Conservation (phyloP, 2,888 invertebrate genomes). For the Agrilus cyanescens region DNA sequence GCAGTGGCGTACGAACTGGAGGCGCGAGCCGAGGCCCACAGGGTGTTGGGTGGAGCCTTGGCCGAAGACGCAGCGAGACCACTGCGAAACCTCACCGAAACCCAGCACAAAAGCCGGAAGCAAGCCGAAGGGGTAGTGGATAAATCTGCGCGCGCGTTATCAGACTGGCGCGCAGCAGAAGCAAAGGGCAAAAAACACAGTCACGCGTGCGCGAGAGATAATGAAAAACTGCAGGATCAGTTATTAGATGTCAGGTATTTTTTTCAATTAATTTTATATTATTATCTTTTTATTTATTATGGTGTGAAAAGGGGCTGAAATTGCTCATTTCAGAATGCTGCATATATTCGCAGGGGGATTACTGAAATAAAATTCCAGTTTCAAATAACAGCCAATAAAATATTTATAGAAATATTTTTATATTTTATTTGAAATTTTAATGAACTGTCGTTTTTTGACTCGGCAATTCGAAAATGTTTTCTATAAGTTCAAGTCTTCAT, state of each 20-base stretch:
- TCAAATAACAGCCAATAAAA: no score
- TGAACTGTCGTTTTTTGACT: no score
- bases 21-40: constrained; percentile 80
- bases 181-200: constrained; percentile 83
- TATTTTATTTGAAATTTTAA: no score
- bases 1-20: constrained; percentile 88
- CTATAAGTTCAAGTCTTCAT: no score
- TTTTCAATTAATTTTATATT: no score
- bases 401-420: no score
- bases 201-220: constrained; percentile 76
- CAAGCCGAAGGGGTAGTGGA: constrained; percentile 71
- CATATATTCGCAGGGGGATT: background rate
- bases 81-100: constrained; percentile 58
- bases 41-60: constrained; percentile 48
- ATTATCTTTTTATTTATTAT: no score
- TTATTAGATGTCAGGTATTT: constrained; percentile 42
- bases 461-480: no score
- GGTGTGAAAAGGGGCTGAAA: no score
- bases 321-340: no score
- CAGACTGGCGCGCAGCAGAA: constrained; percentile 79
- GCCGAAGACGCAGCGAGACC: constrained; percentile 86
- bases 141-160: constrained; percentile 67
- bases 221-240: constrained; percentile 82
- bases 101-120: constrained; percentile 59
- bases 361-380: background rate